These are phyloP conservation scores for Brienomyrus longianalis DNA, from an alignment of 2,113 vertebrate species.

Conservation along the genomic window DNA sequence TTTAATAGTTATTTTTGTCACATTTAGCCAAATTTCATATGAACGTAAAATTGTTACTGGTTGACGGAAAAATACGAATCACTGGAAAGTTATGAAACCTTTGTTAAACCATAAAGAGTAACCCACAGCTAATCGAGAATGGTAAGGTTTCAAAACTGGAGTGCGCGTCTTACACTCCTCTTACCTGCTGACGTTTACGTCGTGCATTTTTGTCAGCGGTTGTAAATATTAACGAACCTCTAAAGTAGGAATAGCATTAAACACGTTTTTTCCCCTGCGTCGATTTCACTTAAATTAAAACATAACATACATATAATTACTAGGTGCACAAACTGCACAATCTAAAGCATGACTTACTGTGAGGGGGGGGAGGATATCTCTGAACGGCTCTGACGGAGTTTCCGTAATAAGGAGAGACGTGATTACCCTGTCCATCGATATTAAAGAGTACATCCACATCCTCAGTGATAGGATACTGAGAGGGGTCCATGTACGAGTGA, in stretches of 20 bases:
- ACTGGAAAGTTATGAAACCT: conserved; percentile 35
- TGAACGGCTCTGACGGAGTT: conserved; percentile 91
- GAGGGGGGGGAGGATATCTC: conserved; percentile 86
- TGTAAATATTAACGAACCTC: not conserved
- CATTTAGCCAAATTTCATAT: not conserved
- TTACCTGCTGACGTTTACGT: not conserved
- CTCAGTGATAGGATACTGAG: conserved; percentile 87
- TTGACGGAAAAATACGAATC: not conserved
- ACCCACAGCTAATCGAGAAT: conserved; percentile 32
- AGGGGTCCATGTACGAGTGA: conserved; percentile 94
- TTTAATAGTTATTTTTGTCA: not conserved
- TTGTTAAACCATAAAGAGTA: conserved; percentile 30
- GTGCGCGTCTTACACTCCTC: not conserved
- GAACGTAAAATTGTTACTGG: not conserved
- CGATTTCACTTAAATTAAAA: not conserved
- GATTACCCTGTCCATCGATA: conserved; percentile 92
- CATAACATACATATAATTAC: not conserved
- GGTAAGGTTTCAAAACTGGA: conserved; percentile 25
- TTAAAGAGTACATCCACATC: conserved; percentile 99
- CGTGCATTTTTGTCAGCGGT: not conserved
- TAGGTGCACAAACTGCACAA: not conserved
- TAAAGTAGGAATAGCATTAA: not conserved
- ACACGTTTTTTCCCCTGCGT: not conserved
- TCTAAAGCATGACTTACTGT: conserved; percentile 72
- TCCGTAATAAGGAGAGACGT: conserved; percentile 89